Evolutionary conservation across 2,113 vertebrate species (phyloP).

Genomic region (Camelus bactrianus): DNA sequence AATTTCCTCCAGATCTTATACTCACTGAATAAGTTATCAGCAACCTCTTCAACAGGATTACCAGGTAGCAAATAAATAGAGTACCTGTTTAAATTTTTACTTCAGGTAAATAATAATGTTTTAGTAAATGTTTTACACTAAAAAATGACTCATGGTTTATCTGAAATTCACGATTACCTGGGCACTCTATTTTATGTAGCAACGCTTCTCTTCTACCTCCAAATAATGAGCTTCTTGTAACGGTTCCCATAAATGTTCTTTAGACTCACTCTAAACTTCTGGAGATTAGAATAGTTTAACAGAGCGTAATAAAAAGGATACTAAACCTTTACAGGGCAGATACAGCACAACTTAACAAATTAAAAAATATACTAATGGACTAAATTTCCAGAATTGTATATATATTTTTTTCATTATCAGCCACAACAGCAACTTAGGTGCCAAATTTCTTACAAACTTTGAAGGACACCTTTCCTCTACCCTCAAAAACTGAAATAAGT

Average conservation of each 20-base stretch:
- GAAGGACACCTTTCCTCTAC: background rate
- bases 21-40: background rate
- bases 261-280: background rate
- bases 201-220: background rate
- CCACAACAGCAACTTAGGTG: background rate
- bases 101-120: background rate
- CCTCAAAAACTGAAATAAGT: background rate
- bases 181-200: background rate
- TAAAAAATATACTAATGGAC: background rate
- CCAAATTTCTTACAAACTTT: background rate
- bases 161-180: constrained; percentile 37
- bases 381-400: background rate
- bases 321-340: background rate
- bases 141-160: background rate
- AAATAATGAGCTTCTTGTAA: background rate
- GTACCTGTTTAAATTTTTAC: background rate
- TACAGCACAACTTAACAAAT: background rate
- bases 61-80: background rate
- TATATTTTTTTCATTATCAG: background rate
- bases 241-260: background rate
- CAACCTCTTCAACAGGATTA: background rate
- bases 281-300: constrained; percentile 14
- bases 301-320: constrained; percentile 19
- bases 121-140: constrained; percentile 8
- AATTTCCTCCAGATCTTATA: background rate